phyloP scores from a whole-genome alignment of 1,140 invertebrate genomes.

The Hyles vespertilio region DNA sequence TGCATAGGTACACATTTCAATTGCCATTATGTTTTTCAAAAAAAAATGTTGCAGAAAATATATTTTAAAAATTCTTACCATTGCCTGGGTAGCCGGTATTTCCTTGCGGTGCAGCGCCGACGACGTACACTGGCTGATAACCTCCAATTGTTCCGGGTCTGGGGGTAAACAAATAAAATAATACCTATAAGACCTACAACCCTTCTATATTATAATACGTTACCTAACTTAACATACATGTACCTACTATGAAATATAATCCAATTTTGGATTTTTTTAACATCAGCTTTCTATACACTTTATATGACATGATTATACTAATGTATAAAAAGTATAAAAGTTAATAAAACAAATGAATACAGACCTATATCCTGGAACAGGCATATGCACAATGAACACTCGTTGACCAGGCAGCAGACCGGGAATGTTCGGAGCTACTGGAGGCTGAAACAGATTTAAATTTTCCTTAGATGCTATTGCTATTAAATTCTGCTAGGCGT shows the following conservation, averaged over 20 bases:
- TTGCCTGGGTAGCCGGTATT: constrained; percentile 35
- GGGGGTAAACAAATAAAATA: constrained; percentile 6
- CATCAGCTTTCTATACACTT: too few relatives aligned
- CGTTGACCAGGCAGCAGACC: constrained; percentile 68
- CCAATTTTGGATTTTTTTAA: too few relatives aligned
- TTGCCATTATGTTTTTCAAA: too few relatives aligned
- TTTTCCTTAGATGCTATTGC: not conserved
- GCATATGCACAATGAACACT: constrained; percentile 70
- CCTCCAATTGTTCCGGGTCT: constrained; percentile 60
- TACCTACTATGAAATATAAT: too few relatives aligned
- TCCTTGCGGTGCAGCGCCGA: constrained; percentile 52
- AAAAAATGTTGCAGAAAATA: not conserved
- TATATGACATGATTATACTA: too few relatives aligned
- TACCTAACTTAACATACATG: too few relatives aligned
- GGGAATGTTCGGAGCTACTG: constrained; percentile 50
- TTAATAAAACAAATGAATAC: too few relatives aligned
- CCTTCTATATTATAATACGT: too few relatives aligned
- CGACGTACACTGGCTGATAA: constrained; percentile 62
- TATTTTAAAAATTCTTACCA: constrained; percentile 22
- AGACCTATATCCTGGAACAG: constrained; percentile 50
- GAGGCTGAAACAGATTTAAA: constrained; percentile 32
- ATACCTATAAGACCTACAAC: not conserved
- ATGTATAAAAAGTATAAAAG: too few relatives aligned
- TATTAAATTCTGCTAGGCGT: constrained; percentile 3
- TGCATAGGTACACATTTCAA: too few relatives aligned